A percentile compares a stretch with the other conserved stretches of the same genome.
These are phyloP conservation scores for Phoenicopterus ruber DNA, from an alignment of 2,113 vertebrate genomes.

Conservation along the genomic window DNA sequence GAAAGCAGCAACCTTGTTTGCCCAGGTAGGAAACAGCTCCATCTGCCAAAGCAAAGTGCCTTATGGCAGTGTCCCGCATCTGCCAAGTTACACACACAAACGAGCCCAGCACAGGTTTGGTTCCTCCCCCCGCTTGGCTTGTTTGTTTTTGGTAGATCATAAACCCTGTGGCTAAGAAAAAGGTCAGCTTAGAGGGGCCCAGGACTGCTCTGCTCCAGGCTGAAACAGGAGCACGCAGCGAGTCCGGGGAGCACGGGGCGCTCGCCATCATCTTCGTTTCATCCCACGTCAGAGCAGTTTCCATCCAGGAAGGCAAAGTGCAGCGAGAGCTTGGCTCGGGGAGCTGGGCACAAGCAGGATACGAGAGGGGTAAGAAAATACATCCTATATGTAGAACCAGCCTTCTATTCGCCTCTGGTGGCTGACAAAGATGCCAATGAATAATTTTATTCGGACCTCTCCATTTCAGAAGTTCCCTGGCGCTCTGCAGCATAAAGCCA, in stretches of 20 bases:
- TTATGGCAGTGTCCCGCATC: not conserved
- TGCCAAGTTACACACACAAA: not conserved
- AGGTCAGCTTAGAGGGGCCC: not conserved
- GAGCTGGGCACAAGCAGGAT: not conserved
- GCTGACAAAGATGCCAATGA: not conserved
- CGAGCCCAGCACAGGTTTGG: not conserved
- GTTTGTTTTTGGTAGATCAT: not conserved
- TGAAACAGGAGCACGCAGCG: not conserved
- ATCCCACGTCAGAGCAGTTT: not conserved
- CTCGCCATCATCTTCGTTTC: accelerated
- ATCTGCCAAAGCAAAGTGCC: not conserved
- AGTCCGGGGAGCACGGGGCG: accelerated
- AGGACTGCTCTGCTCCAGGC: not conserved
- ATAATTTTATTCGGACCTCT: not conserved
- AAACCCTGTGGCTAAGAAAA: not conserved
- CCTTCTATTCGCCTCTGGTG: not conserved
- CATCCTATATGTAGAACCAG: not conserved
- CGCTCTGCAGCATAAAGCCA: not conserved
- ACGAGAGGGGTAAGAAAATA: not conserved
- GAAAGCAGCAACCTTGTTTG: not conserved
- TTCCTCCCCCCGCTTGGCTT: not conserved
- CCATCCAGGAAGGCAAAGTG: not conserved
- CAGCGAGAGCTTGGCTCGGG: not conserved
- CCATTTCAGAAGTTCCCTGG: not conserved
- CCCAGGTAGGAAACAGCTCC: not conserved